A percentile compares a stretch with the other conserved stretches of the same genome.
These are phyloP conservation scores for Willisornis vidua DNA, from an alignment of 2,113 vertebrate genomes.

Conservation along the genomic window DNA sequence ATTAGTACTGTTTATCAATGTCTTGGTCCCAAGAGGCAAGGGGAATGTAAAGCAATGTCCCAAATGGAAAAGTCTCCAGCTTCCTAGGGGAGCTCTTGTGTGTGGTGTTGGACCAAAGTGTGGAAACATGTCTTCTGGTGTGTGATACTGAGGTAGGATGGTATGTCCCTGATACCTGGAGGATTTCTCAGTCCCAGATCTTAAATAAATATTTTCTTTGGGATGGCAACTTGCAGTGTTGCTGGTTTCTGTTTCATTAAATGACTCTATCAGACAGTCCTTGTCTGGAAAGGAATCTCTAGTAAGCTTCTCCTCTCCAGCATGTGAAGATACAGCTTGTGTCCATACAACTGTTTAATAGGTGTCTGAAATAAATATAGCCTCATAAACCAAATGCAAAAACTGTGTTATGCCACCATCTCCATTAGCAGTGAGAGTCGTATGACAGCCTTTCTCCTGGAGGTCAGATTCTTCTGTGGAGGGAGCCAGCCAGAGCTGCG, in stretches of 20 bases:
- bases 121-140: background rate
- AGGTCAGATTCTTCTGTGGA: background rate
- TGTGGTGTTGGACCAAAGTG: background rate
- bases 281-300: background rate
- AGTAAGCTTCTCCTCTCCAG: background rate
- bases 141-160: background rate
- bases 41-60: background rate
- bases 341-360: rapidly evolving
- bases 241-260: background rate
- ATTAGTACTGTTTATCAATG: background rate
- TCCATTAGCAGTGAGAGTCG: background rate
- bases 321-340: background rate
- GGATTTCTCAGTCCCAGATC: background rate
- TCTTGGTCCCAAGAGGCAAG: background rate
- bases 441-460: background rate
- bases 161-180: background rate
- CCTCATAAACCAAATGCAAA: background rate
- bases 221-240: background rate
- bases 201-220: background rate
- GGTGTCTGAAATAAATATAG: background rate
- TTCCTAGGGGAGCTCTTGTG: background rate
- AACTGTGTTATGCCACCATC: background rate
- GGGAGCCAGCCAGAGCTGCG: background rate
- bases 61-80: background rate
- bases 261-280: background rate